Evolutionary conservation across 2,888 invertebrate species (phyloP).

Genomic region (Dolichomitus sp.): DNA sequence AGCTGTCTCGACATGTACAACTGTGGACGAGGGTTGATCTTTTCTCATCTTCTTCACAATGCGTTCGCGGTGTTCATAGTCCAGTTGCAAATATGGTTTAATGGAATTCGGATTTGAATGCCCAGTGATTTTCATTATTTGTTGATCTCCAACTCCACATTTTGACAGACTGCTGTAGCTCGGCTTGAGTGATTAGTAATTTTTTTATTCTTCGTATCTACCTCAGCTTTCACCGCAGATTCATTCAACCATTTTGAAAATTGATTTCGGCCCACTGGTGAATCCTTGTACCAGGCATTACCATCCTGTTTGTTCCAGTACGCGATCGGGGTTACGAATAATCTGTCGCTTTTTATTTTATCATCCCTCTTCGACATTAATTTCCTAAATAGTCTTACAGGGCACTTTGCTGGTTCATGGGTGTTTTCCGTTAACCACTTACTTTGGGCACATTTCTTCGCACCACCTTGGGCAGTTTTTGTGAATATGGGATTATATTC

Average conservation of each 20-base stretch:
- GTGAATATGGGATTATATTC: conserved; percentile 69
- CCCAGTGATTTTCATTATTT: too few relatives aligned
- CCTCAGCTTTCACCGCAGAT: not conserved
- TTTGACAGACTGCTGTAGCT: too few relatives aligned
- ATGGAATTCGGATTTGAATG: too few relatives aligned
- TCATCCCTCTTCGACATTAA: conserved; percentile 41
- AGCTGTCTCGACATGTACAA: not conserved
- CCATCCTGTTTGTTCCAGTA: conserved; percentile 38
- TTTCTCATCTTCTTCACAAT: not conserved
- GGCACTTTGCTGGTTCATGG: too few relatives aligned
- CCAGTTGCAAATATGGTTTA: too few relatives aligned
- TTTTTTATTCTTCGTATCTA: not conserved
- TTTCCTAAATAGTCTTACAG: conserved; percentile 49
- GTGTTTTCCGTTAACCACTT: too few relatives aligned
- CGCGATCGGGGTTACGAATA: conserved; percentile 66
- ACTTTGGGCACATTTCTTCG: too few relatives aligned
- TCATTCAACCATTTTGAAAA: too few relatives aligned
- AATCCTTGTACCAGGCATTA: conserved; percentile 56
- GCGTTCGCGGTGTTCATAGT: too few relatives aligned
- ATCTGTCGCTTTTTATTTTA: conserved; percentile 56
- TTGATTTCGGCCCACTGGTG: conserved; percentile 31
- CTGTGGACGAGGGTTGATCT: not conserved
- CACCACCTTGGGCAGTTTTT: conserved; percentile 68
- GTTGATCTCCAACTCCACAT: too few relatives aligned
- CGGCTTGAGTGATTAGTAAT: not conserved